Base-by-base conservation (phyloP, 2,888 invertebrate genomes). In the Crioceris asparagi region DNA sequence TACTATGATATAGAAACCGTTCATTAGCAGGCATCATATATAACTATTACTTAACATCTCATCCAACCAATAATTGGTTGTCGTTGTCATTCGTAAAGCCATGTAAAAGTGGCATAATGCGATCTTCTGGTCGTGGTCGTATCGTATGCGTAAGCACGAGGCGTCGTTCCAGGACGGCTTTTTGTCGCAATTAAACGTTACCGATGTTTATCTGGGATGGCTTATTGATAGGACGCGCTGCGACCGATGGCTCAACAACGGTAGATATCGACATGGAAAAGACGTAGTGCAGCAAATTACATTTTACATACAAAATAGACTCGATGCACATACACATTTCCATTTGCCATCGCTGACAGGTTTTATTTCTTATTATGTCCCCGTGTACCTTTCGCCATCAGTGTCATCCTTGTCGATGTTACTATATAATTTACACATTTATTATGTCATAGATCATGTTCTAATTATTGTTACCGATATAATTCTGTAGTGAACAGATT, bases 161-260 rank as follows among this genome's bases (percentile, higher is more conserved):
- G n/a, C n/a, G n/a, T n/a, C n/a, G n/a, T n/a, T n/a, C n/a, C n/a
- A n/a, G 36, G 36, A 37, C 29, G 17, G 37, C 35, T 42, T 42
- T 39, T 42, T 42, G 42, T 25, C 19, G 42, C 37, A 42, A 42
- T 42, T 42, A 42, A 39, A 39, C n/a, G 39, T 10, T 36, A 14
- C 39, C 42, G 39, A 42, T 39, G 34, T 34, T 36, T 39, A 42
- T 39, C 42, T 36, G 39, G 6, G n/a, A 35, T 42, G 32, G 36
- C 36, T 42, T 39, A 39, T 39, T 37, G 39, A 42, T 42, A 42
- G 39, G 15, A 16, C 30, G 17, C 30, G 30, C 15, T 17, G 30
- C 30, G 4, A 16, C 4, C 14, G 15, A 12, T 5, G 12, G 3
- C 11, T 27, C 15, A 14, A 15, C 5, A 14, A 27, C 27, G 27